Conservation (phyloP, 2,888 invertebrate species). For the Eupithecia exiguata region DNA sequence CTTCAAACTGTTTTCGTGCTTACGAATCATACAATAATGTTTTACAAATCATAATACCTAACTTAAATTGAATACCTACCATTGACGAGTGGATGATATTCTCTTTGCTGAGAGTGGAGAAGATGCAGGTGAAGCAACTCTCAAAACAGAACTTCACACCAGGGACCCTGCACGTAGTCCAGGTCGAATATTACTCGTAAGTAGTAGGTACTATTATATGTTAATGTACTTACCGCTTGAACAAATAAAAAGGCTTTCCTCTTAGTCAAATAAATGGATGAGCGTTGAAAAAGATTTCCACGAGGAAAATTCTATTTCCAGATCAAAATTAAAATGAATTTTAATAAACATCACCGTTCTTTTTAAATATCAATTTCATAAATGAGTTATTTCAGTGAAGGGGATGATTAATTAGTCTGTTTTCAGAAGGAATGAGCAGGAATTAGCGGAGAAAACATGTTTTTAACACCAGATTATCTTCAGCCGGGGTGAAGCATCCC, state of each 20-base stretch:
- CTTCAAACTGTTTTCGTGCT: too few species aligned
- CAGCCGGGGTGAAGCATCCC: neutral
- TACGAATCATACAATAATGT: too few species aligned
- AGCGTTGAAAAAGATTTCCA: neutral
- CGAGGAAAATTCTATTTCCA: neutral
- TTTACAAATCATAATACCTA: too few species aligned
- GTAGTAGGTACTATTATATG: too few species aligned
- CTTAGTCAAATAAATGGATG: neutral
- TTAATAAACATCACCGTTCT: neutral
- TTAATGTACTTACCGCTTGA: neutral
- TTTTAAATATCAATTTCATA: constrained; percentile 18
- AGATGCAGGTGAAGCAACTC: too few species aligned
- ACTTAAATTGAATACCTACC: too few species aligned
- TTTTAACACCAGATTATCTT: constrained; percentile 21
- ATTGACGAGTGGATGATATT: too few species aligned
- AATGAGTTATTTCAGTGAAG: constrained; percentile 21
- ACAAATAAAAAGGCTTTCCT: neutral
- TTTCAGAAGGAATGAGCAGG: constrained; percentile 17
- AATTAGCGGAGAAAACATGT: constrained; percentile 25
- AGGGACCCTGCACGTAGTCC: too few species aligned
- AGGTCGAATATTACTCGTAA: too few species aligned
- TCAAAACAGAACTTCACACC: too few species aligned
- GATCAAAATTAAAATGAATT: constrained; percentile 5
- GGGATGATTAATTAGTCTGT: constrained; percentile 27
- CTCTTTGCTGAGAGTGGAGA: too few species aligned